phyloP scores from a whole-genome alignment of 2,113 vertebrate species.

The Cettia cetti region DNA sequence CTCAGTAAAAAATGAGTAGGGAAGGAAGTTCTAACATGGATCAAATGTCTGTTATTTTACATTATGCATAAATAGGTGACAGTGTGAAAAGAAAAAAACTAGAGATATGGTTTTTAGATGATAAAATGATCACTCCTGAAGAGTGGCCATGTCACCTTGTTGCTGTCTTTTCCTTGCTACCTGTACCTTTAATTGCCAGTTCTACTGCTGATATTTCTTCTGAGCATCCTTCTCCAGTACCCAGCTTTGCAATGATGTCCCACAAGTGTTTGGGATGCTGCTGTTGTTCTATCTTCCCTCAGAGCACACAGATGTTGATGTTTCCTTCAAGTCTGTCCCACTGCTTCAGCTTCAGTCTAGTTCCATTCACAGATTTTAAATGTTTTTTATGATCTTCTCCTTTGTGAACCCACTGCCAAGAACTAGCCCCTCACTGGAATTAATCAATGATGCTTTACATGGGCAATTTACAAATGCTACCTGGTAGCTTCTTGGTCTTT shows the following conservation, averaged over 20 bases:
- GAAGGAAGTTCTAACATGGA: background rate
- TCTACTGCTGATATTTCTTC: background rate
- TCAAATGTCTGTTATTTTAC: background rate
- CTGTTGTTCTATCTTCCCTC: background rate
- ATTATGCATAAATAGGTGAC: background rate
- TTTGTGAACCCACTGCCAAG: conserved; percentile 22
- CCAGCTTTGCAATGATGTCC: background rate
- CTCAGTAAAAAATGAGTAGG: background rate
- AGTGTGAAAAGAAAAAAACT: background rate
- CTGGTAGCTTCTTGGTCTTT: background rate
- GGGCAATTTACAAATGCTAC: background rate
- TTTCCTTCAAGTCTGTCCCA: background rate
- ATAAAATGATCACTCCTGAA: background rate
- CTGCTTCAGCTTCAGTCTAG: background rate
- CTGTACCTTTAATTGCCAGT: background rate
- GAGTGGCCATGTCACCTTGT: background rate
- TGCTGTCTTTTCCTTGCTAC: background rate
- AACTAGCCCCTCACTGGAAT: background rate
- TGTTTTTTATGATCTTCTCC: background rate
- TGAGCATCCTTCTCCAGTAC: background rate
- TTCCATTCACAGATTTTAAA: conserved; percentile 8
- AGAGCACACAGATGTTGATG: background rate
- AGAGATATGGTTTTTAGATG: background rate
- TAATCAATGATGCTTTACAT: background rate
- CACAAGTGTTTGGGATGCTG: background rate